Base-by-base conservation (phyloP, 1,140 invertebrate species). In the Conus ventricosus region DNA sequence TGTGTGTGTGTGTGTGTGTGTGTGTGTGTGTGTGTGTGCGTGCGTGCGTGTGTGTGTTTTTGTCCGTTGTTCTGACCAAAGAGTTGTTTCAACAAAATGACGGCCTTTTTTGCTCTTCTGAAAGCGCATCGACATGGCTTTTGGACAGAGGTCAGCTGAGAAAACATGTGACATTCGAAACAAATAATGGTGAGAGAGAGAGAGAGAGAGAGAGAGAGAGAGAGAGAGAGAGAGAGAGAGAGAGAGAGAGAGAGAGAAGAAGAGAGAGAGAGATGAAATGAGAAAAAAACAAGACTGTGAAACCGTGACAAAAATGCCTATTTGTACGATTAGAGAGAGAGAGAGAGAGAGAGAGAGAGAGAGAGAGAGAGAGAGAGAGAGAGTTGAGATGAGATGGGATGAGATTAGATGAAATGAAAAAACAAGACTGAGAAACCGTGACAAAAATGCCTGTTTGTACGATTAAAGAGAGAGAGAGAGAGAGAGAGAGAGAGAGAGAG, bases 401-500 rank as follows among this genome's bases (percentile, higher is more conserved):
- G n/a, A 75, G n/a, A 17, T 5, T 10, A 7, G 20, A 5, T 10
- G 67, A 75, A 39, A 39, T 3, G n/a, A 75, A 25, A 20, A 20
- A 23, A 75, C 1, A 75, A 25, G 67, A 75, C 1, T 75, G 20
- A 15, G 67, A 20, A 23, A n/a, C 67, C 20, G 67, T 17, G 20
- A 20, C 13, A 75, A 20, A 75, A 20, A 75, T 20, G 39, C 39
- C 39, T 39, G 39, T 39, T 39, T 39, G 39, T 1, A 39, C 39
- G 39, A 39, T 39, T 39, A 71, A 20, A 71, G 67, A 71, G 67
- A 71, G 67, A 71, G 67, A 71, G 67, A 71, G 67, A 71, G 67
- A 71, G 67, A 71, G 67, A 71, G 67, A 71, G 67, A 71, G 67
- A 71, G 67, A 71, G 67, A 71, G 67, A 71, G 67, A 71, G 67